phyloP scores from a whole-genome alignment of 2,113 vertebrate genomes.

The Leiothrix lutea region DNA sequence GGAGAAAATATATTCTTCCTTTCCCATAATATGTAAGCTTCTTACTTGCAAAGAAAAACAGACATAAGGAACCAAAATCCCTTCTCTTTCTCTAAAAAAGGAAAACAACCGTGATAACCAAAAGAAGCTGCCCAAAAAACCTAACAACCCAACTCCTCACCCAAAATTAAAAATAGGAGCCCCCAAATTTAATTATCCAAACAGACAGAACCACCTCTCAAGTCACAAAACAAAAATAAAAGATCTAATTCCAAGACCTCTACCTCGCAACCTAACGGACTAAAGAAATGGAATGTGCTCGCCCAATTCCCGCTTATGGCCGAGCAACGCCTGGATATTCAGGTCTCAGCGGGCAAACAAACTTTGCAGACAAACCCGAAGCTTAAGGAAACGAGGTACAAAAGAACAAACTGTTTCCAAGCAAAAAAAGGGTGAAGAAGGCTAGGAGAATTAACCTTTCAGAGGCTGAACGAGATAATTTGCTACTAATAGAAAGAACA shows the following conservation, averaged over 20 bases:
- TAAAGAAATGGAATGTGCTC: not conserved
- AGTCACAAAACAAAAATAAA: not conserved
- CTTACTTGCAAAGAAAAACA: not conserved
- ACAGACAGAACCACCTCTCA: not conserved
- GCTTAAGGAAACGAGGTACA: not conserved
- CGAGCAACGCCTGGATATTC: not conserved
- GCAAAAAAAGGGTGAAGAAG: not conserved
- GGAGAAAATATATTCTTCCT: not conserved
- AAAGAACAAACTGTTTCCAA: not conserved
- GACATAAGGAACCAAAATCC: not conserved
- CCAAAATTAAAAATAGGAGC: not conserved
- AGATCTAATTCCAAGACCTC: not conserved
- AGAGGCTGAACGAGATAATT: accelerated
- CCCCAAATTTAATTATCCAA: not conserved
- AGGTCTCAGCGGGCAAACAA: accelerated
- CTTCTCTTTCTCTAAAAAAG: not conserved
- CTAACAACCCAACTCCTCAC: not conserved
- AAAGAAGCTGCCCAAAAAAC: not conserved
- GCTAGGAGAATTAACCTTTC: not conserved
- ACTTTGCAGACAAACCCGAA: not conserved
- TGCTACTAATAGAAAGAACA: accelerated
- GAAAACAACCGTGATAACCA: not conserved
- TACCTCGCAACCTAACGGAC: not conserved
- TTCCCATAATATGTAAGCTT: not conserved
- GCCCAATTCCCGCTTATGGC: not conserved